Evolutionary conservation across 2,113 vertebrate genomes (phyloP).

Genomic region (Solea senegalensis): DNA sequence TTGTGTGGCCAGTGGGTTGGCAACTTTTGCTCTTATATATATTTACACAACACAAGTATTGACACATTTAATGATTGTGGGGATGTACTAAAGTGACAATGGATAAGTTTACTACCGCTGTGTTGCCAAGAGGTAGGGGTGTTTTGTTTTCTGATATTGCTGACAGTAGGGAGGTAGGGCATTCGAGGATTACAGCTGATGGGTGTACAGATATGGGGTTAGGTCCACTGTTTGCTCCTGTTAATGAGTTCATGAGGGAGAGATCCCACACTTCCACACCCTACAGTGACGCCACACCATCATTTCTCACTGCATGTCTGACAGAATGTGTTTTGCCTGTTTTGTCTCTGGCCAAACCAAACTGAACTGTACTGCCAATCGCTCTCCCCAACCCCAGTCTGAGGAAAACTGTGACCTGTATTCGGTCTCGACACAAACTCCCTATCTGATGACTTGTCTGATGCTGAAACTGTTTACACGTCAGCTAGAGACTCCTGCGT

Average conservation of each 20-base stretch:
- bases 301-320: slow-evolving; percentile 28
- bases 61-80: neutral
- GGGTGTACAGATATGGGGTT: neutral
- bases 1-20: neutral
- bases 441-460: slow-evolving; percentile 1
- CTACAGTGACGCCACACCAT: neutral
- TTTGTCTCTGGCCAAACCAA: slow-evolving; percentile 3
- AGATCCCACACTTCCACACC: slow-evolving; percentile 4
- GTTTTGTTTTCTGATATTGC: neutral
- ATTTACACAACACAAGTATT: neutral
- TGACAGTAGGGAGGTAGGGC: neutral
- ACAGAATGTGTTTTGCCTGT: slow-evolving; percentile 25
- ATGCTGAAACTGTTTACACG: slow-evolving; percentile 11
- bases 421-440: slow-evolving; percentile 9
- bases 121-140: neutral
- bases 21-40: neutral
- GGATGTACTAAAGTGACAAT: neutral
- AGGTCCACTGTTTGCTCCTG: neutral
- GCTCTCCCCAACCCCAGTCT: neutral
- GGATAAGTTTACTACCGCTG: neutral
- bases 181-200: neutral
- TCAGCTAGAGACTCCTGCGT: neutral
- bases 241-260: neutral
- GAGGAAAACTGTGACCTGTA: slow-evolving; percentile 42
- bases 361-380: neutral